Conservation (phyloP, 2,888 invertebrate genomes). For the Linyphia triangularis region DNA sequence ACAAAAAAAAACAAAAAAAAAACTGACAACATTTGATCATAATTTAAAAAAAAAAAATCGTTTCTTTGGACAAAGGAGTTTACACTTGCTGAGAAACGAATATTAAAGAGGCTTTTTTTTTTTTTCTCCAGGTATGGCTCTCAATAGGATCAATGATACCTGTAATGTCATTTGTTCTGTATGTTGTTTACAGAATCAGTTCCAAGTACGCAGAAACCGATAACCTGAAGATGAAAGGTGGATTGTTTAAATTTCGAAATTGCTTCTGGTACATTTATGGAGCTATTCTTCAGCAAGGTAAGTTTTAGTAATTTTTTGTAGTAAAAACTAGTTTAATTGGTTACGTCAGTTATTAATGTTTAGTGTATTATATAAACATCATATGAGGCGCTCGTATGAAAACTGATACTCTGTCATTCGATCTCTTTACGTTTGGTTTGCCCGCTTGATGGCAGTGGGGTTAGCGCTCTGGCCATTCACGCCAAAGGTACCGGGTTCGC, state of each 20-base stretch:
- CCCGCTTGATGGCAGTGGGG: too few relatives aligned
- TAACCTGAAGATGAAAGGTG: conserved; percentile 60
- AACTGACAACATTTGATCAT: too few relatives aligned
- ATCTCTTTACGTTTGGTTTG: too few relatives aligned
- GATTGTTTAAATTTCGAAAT: conserved; percentile 46
- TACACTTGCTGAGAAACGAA: too few relatives aligned
- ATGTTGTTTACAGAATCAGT: conserved; percentile 86
- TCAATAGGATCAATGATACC: conserved; percentile 87
- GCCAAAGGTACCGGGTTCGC: too few relatives aligned
- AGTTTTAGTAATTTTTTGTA: not conserved
- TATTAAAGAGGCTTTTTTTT: not conserved
- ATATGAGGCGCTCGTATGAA: too few relatives aligned
- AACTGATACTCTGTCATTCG: too few relatives aligned
- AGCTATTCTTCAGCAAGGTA: conserved; percentile 70
- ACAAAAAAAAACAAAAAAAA: too few relatives aligned
- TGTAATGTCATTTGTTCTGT: conserved; percentile 88
- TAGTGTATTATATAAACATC: not conserved
- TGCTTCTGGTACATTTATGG: conserved; percentile 75
- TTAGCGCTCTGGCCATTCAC: too few relatives aligned
- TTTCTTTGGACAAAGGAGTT: too few relatives aligned
- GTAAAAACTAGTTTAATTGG: too few relatives aligned
- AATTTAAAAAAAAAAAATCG: too few relatives aligned
- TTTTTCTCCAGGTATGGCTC: conserved; percentile 86
- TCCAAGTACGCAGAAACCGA: conserved; percentile 83
- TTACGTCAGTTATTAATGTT: not conserved